Evolutionary conservation across 2,888 invertebrate genomes (phyloP), one percentile per base, ranked within the genome.

Genomic region (Eilema depressum): DNA sequence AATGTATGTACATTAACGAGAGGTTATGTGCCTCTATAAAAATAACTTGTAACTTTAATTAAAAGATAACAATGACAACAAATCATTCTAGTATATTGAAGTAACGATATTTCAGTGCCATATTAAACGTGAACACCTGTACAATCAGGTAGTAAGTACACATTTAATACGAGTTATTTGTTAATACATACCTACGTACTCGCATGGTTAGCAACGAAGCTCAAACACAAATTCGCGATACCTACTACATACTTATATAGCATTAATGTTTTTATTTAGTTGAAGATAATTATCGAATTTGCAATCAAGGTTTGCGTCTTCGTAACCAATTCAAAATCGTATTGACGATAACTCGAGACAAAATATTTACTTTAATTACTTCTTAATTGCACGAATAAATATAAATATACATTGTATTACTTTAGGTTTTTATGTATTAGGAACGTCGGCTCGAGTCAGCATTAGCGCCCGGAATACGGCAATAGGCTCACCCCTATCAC

Each of bases 1-100:
- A 20, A 47, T 20, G 47, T 20, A 47, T 53, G 53, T n/a, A n/a
- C n/a, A 53, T 53, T n/a, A n/a, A 53, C n/a, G 10, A 53, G n/a
- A 53, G 53, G 53, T 53, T 47, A 53, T 53, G 20, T 53, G 3
- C 53, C 53, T 53, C 53, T 53, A n/a, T 53, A n/a, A 53, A 53
- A 53, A 53, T 53, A 53, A 53, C 53, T 53, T n/a, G n/a, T 53
- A 8, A 53, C 53, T 53, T 53, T 53, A 53, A 53, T 53, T 53
- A 53, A 53, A 53, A 53, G 53, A n/a, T 53, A 53, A 53, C 53
- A 53, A 76, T 81, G 83, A 84, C 89, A 87, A 53, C n/a, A n/a
- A 53, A 53, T 53, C 88, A 86, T 88, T 88, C 88, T 88, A 86
- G 83, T 83, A 86, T 86, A 86, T 82, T 83, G 83, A 85, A 28